Conservation (phyloP, 2,888 invertebrate genomes). For the Clepsis dumicolana region DNA sequence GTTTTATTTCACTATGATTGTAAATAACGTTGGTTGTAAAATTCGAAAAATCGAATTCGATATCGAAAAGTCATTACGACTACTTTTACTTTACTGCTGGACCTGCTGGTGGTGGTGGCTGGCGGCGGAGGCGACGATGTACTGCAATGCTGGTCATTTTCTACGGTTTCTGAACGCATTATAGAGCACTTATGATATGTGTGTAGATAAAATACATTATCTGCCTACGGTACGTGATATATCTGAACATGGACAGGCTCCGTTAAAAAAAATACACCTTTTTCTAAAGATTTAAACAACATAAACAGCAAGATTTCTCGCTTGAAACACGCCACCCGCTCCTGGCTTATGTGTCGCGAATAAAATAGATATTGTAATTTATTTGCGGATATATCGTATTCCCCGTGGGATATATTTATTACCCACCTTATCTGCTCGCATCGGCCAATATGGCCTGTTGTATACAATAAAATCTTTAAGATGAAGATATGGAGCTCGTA, state of each 20-base stretch:
- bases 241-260: neutral
- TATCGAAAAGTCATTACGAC: too few relatives aligned
- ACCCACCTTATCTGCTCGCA: neutral
- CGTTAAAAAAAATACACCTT: neutral
- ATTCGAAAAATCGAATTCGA: too few relatives aligned
- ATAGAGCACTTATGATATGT: too few relatives aligned
- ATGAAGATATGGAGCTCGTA: slow-evolving; percentile 14
- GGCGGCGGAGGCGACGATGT: too few relatives aligned
- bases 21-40: too few relatives aligned
- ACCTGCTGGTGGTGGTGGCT: too few relatives aligned
- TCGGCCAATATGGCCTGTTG: slow-evolving; percentile 21
- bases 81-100: too few relatives aligned
- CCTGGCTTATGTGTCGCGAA: slow-evolving; percentile 47
- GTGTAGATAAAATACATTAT: too few relatives aligned
- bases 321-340: slow-evolving; percentile 52
- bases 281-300: slow-evolving; percentile 10
- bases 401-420: slow-evolving; percentile 28
- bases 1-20: too few relatives aligned
- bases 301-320: neutral
- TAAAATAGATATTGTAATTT: slow-evolving; percentile 52
- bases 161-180: too few relatives aligned
- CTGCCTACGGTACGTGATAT: too few relatives aligned
- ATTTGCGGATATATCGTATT: slow-evolving; percentile 42
- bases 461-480: slow-evolving; percentile 11
- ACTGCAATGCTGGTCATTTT: too few relatives aligned